Conservation (phyloP, 2,113 vertebrate genomes). For the Delphinus delphis region DNA sequence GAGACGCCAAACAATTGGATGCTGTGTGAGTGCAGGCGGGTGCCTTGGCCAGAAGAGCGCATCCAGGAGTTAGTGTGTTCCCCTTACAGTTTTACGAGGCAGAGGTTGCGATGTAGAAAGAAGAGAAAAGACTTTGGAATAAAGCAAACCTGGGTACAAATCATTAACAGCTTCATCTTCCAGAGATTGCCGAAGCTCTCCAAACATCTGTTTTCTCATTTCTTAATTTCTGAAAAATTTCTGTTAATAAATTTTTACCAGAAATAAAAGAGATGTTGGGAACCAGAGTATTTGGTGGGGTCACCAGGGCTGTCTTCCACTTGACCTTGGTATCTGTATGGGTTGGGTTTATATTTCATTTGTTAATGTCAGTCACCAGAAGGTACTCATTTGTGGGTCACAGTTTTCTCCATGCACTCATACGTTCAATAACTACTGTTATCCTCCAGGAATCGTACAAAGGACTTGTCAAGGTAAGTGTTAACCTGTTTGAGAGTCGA, state of each 20-base stretch:
- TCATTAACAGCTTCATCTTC: background rate
- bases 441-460: background rate
- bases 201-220: background rate
- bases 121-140: background rate
- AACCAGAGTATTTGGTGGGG: background rate
- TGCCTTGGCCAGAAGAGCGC: too few relatives aligned
- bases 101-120: background rate
- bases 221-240: background rate
- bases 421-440: background rate
- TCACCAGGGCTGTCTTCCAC: background rate
- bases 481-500: background rate
- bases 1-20: background rate
- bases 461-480: background rate
- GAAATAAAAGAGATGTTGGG: background rate
- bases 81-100: background rate
- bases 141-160: background rate
- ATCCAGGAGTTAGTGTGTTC: background rate
- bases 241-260: background rate
- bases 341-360: background rate
- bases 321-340: background rate
- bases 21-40: fast-evolving
- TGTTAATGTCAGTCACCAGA: background rate
- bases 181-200: background rate
- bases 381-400: background rate
- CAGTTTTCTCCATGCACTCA: background rate